These are phyloP conservation scores for Pogonomyrmex barbatus DNA, from an alignment of 1,140 invertebrate genomes.

Conservation along the genomic window DNA sequence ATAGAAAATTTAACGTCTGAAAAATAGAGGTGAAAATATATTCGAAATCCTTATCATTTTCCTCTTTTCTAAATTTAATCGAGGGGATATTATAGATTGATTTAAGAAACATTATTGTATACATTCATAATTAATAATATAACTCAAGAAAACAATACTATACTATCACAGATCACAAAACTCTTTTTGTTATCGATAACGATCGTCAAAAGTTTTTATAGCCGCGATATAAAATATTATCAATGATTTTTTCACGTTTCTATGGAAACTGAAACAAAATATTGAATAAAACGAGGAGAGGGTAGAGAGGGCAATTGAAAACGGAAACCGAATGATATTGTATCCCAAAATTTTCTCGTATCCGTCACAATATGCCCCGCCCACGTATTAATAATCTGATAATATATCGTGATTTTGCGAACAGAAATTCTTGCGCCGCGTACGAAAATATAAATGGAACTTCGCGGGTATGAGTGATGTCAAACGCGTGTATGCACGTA, in stretches of 20 bases:
- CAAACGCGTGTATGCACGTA: constrained; percentile 21
- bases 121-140: neutral
- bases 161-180: neutral
- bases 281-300: neutral
- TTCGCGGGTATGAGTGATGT: too few species aligned
- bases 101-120: neutral
- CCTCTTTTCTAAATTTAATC: neutral
- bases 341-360: neutral
- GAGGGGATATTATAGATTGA: neutral
- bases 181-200: neutral
- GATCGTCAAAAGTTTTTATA: neutral
- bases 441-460: neutral
- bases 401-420: neutral
- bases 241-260: neutral
- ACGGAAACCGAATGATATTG: neutral
- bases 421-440: neutral
- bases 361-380: neutral
- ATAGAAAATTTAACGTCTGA: neutral
- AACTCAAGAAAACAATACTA: too few species aligned
- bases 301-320: too few species aligned
- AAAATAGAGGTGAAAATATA: neutral
- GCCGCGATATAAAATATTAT: neutral
- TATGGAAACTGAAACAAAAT: constrained; percentile 8
- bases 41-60: neutral
- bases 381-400: neutral